Evolutionary conservation across 2,888 invertebrate species (phyloP).

Genomic region (Drosophila emarginata): DNA sequence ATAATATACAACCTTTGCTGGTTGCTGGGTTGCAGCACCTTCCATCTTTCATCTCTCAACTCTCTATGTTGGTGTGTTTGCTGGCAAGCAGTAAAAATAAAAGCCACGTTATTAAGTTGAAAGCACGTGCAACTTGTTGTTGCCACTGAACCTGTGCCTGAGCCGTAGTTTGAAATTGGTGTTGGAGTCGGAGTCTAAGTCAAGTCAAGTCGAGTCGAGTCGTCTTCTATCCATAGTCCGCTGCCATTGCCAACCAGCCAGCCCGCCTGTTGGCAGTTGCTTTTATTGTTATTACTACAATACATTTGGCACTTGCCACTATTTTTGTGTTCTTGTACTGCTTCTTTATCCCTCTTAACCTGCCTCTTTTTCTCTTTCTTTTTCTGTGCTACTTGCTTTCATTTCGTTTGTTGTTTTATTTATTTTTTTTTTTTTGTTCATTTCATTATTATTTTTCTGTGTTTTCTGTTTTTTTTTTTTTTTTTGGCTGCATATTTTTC

Average conservation of each 20-base stretch:
- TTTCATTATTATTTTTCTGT: conserved; percentile 14
- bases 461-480: conserved; percentile 15
- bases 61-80: background rate
- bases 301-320: conserved; percentile 75
- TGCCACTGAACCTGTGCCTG: conserved; percentile 30
- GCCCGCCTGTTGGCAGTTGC: conserved; percentile 63
- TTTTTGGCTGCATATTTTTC: conserved; percentile 66
- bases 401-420: background rate
- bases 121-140: conserved; percentile 78
- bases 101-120: conserved; percentile 78
- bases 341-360: conserved; percentile 4
- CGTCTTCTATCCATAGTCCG: conserved; percentile 11
- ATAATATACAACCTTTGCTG: conserved; percentile 56
- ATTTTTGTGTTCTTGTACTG: conserved; percentile 56
- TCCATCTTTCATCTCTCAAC: background rate
- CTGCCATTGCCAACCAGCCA: conserved; percentile 6
- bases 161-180: background rate
- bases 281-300: conserved; percentile 77
- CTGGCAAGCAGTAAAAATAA: conserved; percentile 66
- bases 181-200: conserved; percentile 12
- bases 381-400: background rate
- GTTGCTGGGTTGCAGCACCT: conserved; percentile 26
- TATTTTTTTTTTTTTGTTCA: background rate
- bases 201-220: background rate
- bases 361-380: background rate